Evolutionary conservation across 1,140 invertebrate genomes (phyloP), one percentile per base, ranked within the genome.

Genomic region (Procambarus clarkii): DNA sequence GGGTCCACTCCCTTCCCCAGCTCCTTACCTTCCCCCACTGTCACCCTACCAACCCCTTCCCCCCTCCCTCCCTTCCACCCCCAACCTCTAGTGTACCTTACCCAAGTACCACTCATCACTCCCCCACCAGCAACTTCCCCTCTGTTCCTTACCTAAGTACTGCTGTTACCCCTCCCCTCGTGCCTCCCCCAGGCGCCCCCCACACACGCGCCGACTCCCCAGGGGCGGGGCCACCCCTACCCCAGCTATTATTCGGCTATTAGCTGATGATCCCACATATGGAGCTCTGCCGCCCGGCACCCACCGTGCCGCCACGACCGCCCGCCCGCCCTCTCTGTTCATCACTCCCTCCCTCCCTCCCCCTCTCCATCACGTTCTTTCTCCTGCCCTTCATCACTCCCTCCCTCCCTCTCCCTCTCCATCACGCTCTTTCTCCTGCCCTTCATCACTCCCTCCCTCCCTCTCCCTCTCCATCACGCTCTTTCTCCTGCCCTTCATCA

Each of bases 251-350:
- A 88, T 88, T 88, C 71, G 86, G 87, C 87, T 88, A 82, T 88
- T 82, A 81, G 86, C 87, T 82, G 87, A 87, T 88, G 87, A 88
- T 88, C 87, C 87, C 64, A 80, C 86, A 81, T 88, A 88, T 88
- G 87, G 87, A 88, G 87, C 48, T 50, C 50, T 13, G 18, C 64
- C 79, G 34, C 15, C 60, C 78, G 60, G 60, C 78, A 69, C 87
- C 46, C 79, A 24, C 87, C n/a, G 15, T 81, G 24, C 58, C 86
- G 48, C 78, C 64, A 46, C 48, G 34, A 54, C n/a, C 60, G 34
- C 45, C 15, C 58, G 34, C 21, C n/a, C n/a, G n/a, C n/a, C n/a
- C n/a, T n/a, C n/a, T n/a, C n/a, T n/a, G n/a, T n/a, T n/a, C n/a
- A n/a, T n/a, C n/a, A n/a, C 64, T 48, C 83, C 46, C 34, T 85